Percentiles rank a stretch among this genome's conserved stretches.
Evolutionary conservation across 2,113 vertebrate species (phyloP).

Genomic region (Cephalopterus ornatus): DNA sequence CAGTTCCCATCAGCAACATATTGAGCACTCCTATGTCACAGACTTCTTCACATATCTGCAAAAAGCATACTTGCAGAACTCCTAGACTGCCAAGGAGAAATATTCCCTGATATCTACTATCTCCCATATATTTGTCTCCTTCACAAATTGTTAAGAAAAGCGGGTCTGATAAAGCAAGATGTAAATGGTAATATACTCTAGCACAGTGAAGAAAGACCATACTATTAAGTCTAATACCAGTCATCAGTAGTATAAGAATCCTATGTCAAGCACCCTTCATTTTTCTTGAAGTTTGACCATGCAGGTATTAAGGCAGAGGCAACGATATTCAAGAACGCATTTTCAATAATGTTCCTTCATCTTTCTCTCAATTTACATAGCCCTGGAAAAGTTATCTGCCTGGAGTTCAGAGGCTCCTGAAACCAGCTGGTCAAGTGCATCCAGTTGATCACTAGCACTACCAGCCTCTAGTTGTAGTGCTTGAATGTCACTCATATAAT

Average conservation of each 20-base stretch:
- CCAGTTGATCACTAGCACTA: not conserved
- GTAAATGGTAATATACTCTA: not conserved
- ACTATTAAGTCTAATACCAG: not conserved
- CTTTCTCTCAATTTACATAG: not conserved
- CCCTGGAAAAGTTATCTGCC: not conserved
- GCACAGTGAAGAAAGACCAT: not conserved
- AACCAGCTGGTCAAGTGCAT: not conserved
- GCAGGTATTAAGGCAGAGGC: not conserved
- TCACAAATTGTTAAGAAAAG: not conserved
- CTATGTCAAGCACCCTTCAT: not conserved
- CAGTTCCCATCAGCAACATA: not conserved
- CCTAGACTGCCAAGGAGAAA: not conserved
- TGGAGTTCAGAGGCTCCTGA: not conserved
- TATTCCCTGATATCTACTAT: not conserved
- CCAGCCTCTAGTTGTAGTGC: not conserved
- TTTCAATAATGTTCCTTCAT: not conserved
- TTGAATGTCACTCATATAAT: not conserved
- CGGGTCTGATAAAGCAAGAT: not conserved
- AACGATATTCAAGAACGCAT: not conserved
- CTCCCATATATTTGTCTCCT: not conserved
- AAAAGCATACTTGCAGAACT: not conserved
- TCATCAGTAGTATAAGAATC: not conserved
- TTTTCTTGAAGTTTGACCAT: not conserved
- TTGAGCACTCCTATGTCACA: not conserved
- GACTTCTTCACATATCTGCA: not conserved